phyloP scores from a whole-genome alignment of 2,888 invertebrate species.

The Bhutanitis thaidina region DNA sequence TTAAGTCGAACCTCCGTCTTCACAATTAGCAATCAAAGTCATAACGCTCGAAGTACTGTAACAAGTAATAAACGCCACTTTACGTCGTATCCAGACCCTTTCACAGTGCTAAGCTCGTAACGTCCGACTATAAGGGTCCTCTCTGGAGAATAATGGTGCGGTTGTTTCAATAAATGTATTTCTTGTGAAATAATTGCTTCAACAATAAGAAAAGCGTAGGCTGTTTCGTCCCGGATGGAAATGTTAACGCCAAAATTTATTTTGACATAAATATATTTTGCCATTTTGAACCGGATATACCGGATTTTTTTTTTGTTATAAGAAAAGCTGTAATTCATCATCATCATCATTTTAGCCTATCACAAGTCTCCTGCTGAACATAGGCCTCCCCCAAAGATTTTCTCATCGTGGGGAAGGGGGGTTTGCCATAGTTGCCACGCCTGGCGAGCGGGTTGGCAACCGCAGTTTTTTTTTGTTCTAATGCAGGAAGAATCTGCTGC shows the following conservation, averaged over 20 bases:
- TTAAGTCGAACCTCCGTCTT: not conserved
- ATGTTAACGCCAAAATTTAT: not conserved
- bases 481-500: no score
- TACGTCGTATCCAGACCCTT: slow-evolving; percentile 15
- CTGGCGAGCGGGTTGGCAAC: no score
- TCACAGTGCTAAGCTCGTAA: slow-evolving; percentile 9
- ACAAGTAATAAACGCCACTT: slow-evolving; percentile 20
- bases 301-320: no score
- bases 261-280: no score
- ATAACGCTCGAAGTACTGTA: slow-evolving; percentile 15
- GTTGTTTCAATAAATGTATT: slow-evolving; percentile 20
- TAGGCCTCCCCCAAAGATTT: no score
- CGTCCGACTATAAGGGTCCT: slow-evolving; percentile 17
- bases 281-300: no score
- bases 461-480: no score
- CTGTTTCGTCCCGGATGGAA: not conserved
- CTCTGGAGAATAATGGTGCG: slow-evolving; percentile 14
- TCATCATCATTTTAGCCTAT: no score
- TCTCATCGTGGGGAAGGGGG: not conserved
- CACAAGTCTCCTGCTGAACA: no score
- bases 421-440: not conserved
- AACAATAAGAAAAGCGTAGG: not conserved
- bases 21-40: slow-evolving; percentile 19
- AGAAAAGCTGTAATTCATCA: no score
- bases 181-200: slow-evolving; percentile 16